These are phyloP conservation scores for Toxotes jaculatrix DNA, from an alignment of 2,113 vertebrate species.

Conservation along the genomic window DNA sequence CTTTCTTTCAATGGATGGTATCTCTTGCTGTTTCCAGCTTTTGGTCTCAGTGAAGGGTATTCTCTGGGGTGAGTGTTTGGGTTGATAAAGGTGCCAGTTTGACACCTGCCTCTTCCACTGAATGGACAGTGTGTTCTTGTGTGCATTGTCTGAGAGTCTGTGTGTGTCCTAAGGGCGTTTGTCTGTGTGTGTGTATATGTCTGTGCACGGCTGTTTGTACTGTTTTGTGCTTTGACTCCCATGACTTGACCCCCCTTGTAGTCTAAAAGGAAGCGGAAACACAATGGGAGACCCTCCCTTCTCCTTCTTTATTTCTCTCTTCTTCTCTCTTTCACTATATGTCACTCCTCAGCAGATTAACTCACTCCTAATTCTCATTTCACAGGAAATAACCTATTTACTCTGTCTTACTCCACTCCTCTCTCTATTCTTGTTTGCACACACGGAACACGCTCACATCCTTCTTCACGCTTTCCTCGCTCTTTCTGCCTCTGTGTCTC, in stretches of 20 bases:
- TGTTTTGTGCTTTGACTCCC: conserved; percentile 75
- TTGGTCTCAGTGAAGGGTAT: conserved; percentile 80
- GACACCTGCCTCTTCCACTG: conserved; percentile 73
- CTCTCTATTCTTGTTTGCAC: conserved; percentile 69
- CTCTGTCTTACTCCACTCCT: conserved; percentile 70
- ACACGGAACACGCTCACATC: conserved; percentile 67
- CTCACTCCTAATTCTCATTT: conserved; percentile 86
- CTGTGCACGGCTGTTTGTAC: conserved; percentile 47
- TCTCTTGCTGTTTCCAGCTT: conserved; percentile 55
- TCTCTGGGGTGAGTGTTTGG: conserved; percentile 78
- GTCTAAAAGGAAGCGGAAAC: conserved; percentile 77
- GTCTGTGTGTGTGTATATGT: conserved; percentile 65
- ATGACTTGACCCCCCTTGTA: conserved; percentile 75
- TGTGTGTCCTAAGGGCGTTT: conserved; percentile 47
- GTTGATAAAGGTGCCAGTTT: conserved; percentile 73
- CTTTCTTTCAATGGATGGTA: conserved; percentile 59
- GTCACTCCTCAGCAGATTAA: conserved; percentile 81
- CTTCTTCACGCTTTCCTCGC: conserved; percentile 52
- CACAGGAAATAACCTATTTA: conserved; percentile 85
- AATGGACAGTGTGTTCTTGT: conserved; percentile 59
- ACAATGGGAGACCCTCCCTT: conserved; percentile 69
- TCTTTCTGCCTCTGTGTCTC: conserved; percentile 60
- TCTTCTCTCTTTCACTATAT: conserved; percentile 65
- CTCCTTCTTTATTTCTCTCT: conserved; percentile 53
- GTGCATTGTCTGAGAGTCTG: conserved; percentile 54